These are phyloP conservation scores for Nomada flava DNA, from an alignment of 2,888 invertebrate species.

Conservation along the genomic window DNA sequence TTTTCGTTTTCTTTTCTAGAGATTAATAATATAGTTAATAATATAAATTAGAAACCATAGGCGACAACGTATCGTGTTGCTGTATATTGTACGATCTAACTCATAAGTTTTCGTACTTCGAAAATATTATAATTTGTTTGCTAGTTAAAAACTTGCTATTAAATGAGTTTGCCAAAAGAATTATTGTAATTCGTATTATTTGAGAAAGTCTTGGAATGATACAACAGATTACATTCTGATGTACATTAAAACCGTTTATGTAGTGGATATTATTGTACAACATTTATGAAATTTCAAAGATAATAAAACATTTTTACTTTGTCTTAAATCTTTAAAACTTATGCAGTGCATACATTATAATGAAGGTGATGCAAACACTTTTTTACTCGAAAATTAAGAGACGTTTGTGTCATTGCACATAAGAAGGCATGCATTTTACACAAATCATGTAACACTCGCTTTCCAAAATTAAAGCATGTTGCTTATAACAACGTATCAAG, in stretches of 20 bases:
- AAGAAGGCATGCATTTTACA: constrained; percentile 54
- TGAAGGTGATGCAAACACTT: constrained; percentile 7
- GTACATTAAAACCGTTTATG: constrained; percentile 11
- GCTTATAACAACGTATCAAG: constrained; percentile 62
- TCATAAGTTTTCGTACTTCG: constrained; percentile 12
- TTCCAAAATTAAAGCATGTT: constrained; percentile 72
- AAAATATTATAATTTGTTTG: constrained; percentile 21
- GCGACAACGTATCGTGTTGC: background rate
- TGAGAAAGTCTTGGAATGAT: constrained; percentile 30
- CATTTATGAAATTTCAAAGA: constrained; percentile 27
- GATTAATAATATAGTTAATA: background rate
- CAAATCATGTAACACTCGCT: constrained; percentile 61
- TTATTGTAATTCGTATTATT: constrained; percentile 23
- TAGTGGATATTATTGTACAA: constrained; percentile 35
- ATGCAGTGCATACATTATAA: constrained; percentile 16
- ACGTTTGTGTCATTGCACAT: constrained; percentile 17
- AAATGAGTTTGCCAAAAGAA: constrained; percentile 13
- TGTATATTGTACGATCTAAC: constrained; percentile 5
- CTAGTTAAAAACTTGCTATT: constrained; percentile 33
- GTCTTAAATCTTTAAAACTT: constrained; percentile 35
- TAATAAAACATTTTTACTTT: constrained; percentile 54
- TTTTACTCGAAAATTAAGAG: background rate
- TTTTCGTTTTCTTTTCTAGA: constrained; percentile 4
- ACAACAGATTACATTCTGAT: constrained; percentile 6
- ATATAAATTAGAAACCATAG: constrained; percentile 1